phyloP scores from a whole-genome alignment of 2,113 vertebrate species.

The Sula dactylatra region DNA sequence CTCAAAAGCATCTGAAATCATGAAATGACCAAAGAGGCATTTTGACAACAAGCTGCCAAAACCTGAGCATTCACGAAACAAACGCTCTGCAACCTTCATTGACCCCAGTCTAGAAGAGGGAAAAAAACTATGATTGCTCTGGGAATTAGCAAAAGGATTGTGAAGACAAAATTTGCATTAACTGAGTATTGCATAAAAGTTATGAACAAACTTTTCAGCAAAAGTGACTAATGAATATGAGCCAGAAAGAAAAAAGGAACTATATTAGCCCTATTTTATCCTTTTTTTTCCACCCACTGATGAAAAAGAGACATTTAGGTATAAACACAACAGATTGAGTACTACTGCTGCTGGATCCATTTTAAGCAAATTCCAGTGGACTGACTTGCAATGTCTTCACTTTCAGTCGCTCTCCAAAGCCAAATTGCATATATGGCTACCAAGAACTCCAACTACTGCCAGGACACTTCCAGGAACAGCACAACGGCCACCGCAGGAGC shows the following conservation, averaged over 20 bases:
- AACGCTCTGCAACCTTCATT: background rate
- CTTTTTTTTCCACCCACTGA: background rate
- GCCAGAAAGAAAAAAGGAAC: background rate
- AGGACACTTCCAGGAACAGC: background rate
- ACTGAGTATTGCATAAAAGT: background rate
- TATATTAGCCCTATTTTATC: background rate
- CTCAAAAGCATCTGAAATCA: background rate
- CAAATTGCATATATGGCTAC: conserved; percentile 15
- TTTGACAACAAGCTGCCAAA: background rate
- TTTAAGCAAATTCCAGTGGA: conserved; percentile 48
- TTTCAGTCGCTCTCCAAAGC: background rate
- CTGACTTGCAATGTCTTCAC: conserved; percentile 1
- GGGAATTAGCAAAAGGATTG: background rate
- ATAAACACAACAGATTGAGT: background rate
- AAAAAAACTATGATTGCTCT: background rate
- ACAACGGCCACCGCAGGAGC: background rate
- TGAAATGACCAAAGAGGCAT: background rate
- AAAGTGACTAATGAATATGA: background rate
- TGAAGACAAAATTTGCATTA: background rate
- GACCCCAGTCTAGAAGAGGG: background rate
- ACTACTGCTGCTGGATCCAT: background rate
- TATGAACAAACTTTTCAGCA: background rate
- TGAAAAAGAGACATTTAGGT: background rate
- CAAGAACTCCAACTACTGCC: background rate
- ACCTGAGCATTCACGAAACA: background rate